These are phyloP conservation scores for Knipowitschia caucasica DNA, from an alignment of 2,797 vertebrate species.

Conservation along the genomic window DNA sequence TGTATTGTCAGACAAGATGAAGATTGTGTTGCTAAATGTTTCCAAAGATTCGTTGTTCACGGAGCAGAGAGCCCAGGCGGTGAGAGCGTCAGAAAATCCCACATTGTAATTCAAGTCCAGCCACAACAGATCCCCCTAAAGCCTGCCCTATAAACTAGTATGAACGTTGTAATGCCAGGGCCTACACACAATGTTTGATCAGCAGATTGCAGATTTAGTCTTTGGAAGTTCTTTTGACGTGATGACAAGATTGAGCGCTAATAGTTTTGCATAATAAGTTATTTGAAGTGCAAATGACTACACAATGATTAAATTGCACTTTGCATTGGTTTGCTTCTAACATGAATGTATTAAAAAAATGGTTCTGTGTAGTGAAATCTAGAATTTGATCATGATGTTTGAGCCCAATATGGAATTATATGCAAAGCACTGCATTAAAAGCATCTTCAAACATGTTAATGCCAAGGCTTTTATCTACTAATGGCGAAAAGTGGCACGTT, in stretches of 20 bases:
- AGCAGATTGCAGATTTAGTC: slow-evolving; percentile 44
- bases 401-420: slow-evolving; percentile 4
- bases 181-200: slow-evolving; percentile 47
- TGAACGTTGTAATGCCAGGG: slow-evolving; percentile 41
- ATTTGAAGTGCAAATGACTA: slow-evolving; percentile 22
- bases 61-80: slow-evolving; percentile 2
- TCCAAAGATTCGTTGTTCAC: slow-evolving; percentile 9
- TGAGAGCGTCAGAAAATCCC: slow-evolving; percentile 25
- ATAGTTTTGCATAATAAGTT: slow-evolving; percentile 14
- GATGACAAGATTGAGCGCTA: slow-evolving; percentile 21
- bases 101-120: slow-evolving; percentile 15
- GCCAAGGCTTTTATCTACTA: slow-evolving; percentile 22
- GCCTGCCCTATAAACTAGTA: slow-evolving; percentile 40
- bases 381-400: slow-evolving; percentile 14
- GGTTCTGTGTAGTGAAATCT: neutral
- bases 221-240: slow-evolving; percentile 17
- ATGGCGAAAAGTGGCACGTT: slow-evolving; percentile 19
- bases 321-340: slow-evolving; percentile 10
- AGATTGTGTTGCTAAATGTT: slow-evolving; percentile 3
- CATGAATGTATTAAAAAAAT: neutral
- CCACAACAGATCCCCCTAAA: slow-evolving; percentile 40
- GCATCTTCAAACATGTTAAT: slow-evolving; percentile 21
- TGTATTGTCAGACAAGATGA: slow-evolving; percentile 1
- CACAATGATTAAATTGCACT: slow-evolving; percentile 12
- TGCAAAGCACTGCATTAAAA: slow-evolving; percentile 1